Evolutionary conservation across 2,797 vertebrate species (phyloP), one percentile per base, ranked within the genome.

Genomic region (Lates japonicus): DNA sequence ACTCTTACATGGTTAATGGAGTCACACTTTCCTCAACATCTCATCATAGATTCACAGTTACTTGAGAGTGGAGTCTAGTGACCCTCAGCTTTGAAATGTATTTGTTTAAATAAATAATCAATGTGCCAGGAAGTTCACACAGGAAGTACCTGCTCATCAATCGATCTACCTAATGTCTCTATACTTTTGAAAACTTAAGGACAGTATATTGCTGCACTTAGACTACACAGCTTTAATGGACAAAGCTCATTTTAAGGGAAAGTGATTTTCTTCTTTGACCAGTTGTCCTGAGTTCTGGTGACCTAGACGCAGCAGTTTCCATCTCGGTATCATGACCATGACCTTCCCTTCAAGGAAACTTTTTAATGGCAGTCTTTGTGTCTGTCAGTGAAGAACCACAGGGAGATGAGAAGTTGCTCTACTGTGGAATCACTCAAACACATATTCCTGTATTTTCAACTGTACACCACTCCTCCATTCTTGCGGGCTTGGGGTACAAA

Each of bases 101-200:
- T 85, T 81, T 65, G 82, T 83, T 91, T 85, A 76, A 90, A 88
- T 90, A 89, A 94, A 87, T 92, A 89, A 94, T 92, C 77, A 79
- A 86, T 88, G 55, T 71, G 51, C 69, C 86, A 87, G 90, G 88
- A 93, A 92, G 80, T 81, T 82, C 7, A 37, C 19, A 41, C 73
- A 90, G 86, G 82, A 91, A 90, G 84, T 48, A 78, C 65, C 52
- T 81, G 71, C 87, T 92, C 85, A 88, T 90, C 84, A 91, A 93
- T 94, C 70, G 86, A 95, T 92, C 78, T 73, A 25, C 29, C 57
- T 86, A 88, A 87, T 91, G 85, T 83, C 78, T 88, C 22, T 19
- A 2, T 68, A 63, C 70, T 73, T 86, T 49, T 20, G 16, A 78
- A 73, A 72, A 44, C n/a, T 79, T 72, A 67, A 77, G 75, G 73